A percentile compares a stretch with the other conserved stretches of the same genome.
These are phyloP conservation scores for Drosophila bocqueti DNA, from an alignment of 1,140 invertebrate genomes.

Conservation along the genomic window DNA sequence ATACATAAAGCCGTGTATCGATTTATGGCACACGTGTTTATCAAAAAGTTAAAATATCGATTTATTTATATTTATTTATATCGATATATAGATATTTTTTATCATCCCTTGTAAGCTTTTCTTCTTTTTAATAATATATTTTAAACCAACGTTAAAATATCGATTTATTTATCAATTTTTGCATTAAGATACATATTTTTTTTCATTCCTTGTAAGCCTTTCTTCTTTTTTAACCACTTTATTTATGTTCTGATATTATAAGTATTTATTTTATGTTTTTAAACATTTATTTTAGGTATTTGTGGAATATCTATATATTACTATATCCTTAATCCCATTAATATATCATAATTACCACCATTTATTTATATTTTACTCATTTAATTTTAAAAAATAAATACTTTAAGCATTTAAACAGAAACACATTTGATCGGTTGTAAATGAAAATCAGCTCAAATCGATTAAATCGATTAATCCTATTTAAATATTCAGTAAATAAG, in stretches of 20 bases:
- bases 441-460: background rate
- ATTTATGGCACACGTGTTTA: background rate
- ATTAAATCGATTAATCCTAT: conserved; percentile 13
- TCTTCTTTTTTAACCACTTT: no score
- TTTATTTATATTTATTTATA: background rate
- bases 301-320: background rate
- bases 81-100: background rate
- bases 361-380: background rate
- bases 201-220: no score
- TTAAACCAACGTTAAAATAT: no score
- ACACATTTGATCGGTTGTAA: background rate
- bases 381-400: background rate
- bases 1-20: background rate
- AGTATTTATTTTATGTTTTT: background rate
- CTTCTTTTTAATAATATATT: background rate
- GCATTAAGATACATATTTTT: no score
- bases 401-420: background rate
- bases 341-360: background rate
- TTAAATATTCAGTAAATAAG: conserved; percentile 9
- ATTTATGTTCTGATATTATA: background rate
- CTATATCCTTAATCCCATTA: no score
- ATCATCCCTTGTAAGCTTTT: background rate
- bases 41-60: background rate
- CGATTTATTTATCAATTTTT: no score
- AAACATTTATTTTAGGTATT: background rate